These are phyloP conservation scores for Menura novaehollandiae DNA, from an alignment of 2,113 vertebrate genomes.

Conservation along the genomic window DNA sequence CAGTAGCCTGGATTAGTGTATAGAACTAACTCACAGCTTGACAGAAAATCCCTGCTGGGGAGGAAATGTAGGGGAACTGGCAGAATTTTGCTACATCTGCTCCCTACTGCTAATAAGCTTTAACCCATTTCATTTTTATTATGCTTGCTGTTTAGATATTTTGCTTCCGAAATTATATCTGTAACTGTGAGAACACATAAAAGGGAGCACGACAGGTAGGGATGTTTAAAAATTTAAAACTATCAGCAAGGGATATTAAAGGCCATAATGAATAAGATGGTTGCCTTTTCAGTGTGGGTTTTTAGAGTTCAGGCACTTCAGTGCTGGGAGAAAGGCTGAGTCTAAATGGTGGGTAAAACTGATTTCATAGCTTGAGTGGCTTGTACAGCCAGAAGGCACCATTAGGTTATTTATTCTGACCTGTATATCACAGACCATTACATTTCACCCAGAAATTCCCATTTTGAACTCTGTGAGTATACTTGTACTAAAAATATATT, in stretches of 20 bases:
- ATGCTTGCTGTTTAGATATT: conserved; percentile 90
- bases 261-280: conserved; percentile 55
- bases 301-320: conserved; percentile 41
- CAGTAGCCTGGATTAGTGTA: conserved; percentile 76
- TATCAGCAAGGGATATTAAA: conserved; percentile 70
- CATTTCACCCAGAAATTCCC: conserved; percentile 10
- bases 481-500: background rate
- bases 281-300: conserved; percentile 53
- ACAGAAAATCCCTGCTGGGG: conserved; percentile 86
- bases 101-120: conserved; percentile 88
- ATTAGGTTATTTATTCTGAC: conserved; percentile 40
- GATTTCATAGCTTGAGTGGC: conserved; percentile 12
- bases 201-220: conserved; percentile 59
- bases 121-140: conserved; percentile 91
- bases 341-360: background rate
- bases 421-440: conserved; percentile 47
- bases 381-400: conserved; percentile 47
- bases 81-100: conserved; percentile 88
- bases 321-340: background rate
- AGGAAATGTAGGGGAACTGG: conserved; percentile 94
- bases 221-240: conserved; percentile 76
- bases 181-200: conserved; percentile 69
- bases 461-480: background rate
- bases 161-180: conserved; percentile 82
- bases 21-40: conserved; percentile 78